These are phyloP conservation scores for Denticeps clupeoides DNA, from an alignment of 2,797 vertebrate genomes.

Conservation along the genomic window DNA sequence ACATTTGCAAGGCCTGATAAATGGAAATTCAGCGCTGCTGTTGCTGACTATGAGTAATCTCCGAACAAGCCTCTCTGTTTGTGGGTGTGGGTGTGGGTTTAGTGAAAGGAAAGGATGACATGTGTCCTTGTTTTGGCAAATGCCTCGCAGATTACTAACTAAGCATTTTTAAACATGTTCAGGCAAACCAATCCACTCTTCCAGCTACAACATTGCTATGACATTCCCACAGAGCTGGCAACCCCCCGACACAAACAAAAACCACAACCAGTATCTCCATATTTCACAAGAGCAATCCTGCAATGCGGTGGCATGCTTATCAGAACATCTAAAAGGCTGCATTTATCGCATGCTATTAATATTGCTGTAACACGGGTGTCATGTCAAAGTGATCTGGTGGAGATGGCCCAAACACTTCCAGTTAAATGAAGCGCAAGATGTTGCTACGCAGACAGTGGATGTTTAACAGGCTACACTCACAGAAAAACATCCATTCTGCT, in stretches of 20 bases:
- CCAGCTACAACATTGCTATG: constrained; percentile 19
- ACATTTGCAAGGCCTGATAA: too few species aligned
- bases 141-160: background rate
- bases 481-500: too few species aligned
- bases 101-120: too few species aligned
- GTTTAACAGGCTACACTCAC: too few species aligned
- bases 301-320: background rate
- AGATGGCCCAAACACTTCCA: too few species aligned
- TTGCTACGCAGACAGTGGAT: too few species aligned
- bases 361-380: background rate
- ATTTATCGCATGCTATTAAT: background rate
- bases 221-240: constrained; percentile 24
- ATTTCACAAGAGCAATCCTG: background rate
- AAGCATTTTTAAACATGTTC: background rate
- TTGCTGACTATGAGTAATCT: background rate
- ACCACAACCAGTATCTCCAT: background rate
- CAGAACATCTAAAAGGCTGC: background rate
- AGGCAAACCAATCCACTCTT: background rate
- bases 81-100: background rate
- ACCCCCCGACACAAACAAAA: constrained; percentile 14
- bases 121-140: background rate
- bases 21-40: background rate
- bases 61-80: background rate
- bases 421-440: too few species aligned
- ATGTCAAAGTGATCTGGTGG: background rate